Conservation (phyloP, 2,797 vertebrate species). For the Anguilla marmorata region DNA sequence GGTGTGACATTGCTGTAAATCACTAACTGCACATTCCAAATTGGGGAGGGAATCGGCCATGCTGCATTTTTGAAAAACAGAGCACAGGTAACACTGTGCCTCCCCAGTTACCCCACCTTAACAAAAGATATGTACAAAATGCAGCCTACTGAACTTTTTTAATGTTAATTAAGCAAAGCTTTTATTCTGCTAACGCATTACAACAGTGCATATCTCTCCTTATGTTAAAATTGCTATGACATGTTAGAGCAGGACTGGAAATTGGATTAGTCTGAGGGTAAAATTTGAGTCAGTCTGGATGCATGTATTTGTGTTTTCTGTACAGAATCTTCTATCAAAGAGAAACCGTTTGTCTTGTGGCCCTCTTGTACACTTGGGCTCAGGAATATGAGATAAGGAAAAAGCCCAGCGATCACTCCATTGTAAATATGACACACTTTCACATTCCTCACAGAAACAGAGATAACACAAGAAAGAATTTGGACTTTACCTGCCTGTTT, state of each 20-base stretch:
- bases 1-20: not conserved
- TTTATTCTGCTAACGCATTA: not conserved
- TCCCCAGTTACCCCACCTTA: not conserved
- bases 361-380: not conserved
- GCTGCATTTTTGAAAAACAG: not conserved
- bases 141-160: not conserved
- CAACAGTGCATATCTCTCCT: not conserved
- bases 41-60: not conserved
- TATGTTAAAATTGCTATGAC: not conserved
- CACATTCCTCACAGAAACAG: not conserved
- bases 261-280: not conserved
- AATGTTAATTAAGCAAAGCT: not conserved
- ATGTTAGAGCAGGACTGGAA: not conserved
- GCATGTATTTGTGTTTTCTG: not conserved
- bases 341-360: not conserved
- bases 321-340: not conserved
- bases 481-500: constrained; percentile 18
- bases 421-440: constrained; percentile 8
- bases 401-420: not conserved
- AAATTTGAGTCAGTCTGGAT: not conserved
- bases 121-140: not conserved
- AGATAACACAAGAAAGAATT: constrained; percentile 18
- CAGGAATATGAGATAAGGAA: constrained; percentile 3
- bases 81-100: not conserved
- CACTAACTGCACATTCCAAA: not conserved